Evolutionary conservation across 2,113 vertebrate genomes (phyloP).

Genomic region (Perognathus longimembris): DNA sequence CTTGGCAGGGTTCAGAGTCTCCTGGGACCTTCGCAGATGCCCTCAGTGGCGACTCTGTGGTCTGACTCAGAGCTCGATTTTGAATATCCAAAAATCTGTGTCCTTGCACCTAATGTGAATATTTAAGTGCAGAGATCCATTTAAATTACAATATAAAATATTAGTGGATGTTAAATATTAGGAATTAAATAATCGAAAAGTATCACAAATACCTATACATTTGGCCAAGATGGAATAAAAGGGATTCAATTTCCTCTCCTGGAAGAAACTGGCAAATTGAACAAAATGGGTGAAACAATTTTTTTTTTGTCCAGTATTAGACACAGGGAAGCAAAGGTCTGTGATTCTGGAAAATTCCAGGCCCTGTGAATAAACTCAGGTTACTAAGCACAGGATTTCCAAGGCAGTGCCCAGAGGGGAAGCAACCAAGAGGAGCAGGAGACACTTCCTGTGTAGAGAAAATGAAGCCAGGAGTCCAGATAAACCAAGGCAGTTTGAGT

Average conservation of each 20-base stretch:
- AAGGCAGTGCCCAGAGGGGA: too few species aligned
- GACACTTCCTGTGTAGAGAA: neutral
- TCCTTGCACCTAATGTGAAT: fast-evolving
- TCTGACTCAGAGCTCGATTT: neutral
- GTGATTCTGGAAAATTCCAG: neutral
- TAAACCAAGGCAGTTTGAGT: too few species aligned
- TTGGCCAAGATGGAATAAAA: neutral
- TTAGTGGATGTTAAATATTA: neutral
- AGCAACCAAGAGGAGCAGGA: too few species aligned
- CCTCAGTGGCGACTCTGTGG: too few species aligned
- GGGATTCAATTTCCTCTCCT: neutral
- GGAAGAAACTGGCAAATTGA: neutral
- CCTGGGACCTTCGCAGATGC: neutral
- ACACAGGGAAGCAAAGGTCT: neutral
- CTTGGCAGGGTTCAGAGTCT: neutral
- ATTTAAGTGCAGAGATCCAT: neutral
- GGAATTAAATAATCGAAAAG: neutral
- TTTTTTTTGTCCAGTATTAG: neutral
- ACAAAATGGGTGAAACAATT: neutral
- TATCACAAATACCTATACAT: neutral
- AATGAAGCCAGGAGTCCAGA: neutral
- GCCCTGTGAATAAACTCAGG: too few species aligned
- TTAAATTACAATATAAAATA: too few species aligned
- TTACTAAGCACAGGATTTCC: neutral
- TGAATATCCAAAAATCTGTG: neutral